A percentile compares a stretch with the other conserved stretches of the same genome.
phyloP scores from a whole-genome alignment of 2,113 vertebrate genomes.

The Aegithalos caudatus region DNA sequence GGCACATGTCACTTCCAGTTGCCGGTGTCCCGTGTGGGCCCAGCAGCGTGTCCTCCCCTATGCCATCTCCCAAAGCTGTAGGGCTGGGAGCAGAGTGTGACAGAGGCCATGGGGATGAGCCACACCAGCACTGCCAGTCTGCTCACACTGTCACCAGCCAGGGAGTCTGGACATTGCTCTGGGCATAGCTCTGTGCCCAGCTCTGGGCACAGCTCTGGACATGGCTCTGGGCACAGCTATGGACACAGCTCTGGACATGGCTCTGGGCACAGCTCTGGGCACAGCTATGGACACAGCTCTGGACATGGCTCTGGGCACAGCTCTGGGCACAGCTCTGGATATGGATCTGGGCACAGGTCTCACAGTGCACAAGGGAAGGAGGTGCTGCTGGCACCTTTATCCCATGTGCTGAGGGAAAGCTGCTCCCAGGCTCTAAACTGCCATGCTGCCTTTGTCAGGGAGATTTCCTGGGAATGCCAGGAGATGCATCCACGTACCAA shows the following conservation, averaged over 20 bases:
- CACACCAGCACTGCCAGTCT: neutral
- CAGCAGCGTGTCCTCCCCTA: neutral
- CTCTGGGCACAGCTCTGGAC: neutral
- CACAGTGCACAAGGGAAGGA: rapidly evolving
- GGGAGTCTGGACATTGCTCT: too few species aligned
- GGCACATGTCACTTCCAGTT: neutral
- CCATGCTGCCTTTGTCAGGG: rapidly evolving
- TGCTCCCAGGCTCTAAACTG: neutral
- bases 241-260: too few species aligned
- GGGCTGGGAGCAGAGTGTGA: neutral
- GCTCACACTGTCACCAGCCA: too few species aligned
- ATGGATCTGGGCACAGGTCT: too few species aligned
- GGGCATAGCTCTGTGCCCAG: too few species aligned
- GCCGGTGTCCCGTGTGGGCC: rapidly evolving
- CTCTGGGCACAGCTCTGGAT: neutral
- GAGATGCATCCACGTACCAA: rapidly evolving
- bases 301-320: too few species aligned
- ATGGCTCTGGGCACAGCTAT: too few species aligned
- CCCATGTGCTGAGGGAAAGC: neutral
- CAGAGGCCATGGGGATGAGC: neutral
- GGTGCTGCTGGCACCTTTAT: neutral
- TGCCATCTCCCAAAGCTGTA: neutral
- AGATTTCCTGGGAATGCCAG: neutral
- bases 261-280: too few species aligned
- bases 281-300: too few species aligned